Base-by-base conservation (phyloP, 2,888 invertebrate genomes). In the Leucoma salicis region DNA sequence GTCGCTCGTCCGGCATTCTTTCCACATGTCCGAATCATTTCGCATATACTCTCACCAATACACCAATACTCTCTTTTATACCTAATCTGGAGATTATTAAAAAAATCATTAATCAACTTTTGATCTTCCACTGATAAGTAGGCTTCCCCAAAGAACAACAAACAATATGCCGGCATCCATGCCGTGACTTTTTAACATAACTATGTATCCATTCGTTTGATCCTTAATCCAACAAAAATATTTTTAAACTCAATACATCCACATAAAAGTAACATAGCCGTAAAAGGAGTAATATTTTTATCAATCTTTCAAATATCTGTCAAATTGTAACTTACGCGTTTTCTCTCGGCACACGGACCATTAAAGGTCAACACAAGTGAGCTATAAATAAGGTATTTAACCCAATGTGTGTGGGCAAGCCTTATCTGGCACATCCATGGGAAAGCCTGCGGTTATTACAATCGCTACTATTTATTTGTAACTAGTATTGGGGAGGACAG, bases 301-400 rank as follows among this genome's bases (percentile, higher is more conserved):
- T 37, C 33, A 16, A 13, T 14, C 31, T 11, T 24, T 39, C 31
- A 35, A 39, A 46, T 42, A 60, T 59, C 41, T 31, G 36, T 45
- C 46, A 27, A 50, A 53, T 63, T 53, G 48, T 29, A 46, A 57
- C 46, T 61, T 63, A 57, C 43, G 24, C 42, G 41, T 44, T 54
- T 57, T 41, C 44, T 46, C 56, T 39, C 27, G 33, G 15, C 29
- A 24, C 31, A 28, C 31, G 15, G 16, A 28, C 44, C 35, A 72
- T 70, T 67, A 82, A 80, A 84, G 84, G 82, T 84, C 81, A 83
- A 63, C 53, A 60, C 70, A 74, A 77, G 79, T 74, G 67, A 66
- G 76, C 78, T 73, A 85, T 86, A 84, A 85, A 84, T 85, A 85
- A 77, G 75, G 79, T 82, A 78, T 84, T 84, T 82, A 83, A 82